These are phyloP conservation scores for Intellagama lesueurii DNA, from an alignment of 2,797 vertebrate species.

Conservation along the genomic window DNA sequence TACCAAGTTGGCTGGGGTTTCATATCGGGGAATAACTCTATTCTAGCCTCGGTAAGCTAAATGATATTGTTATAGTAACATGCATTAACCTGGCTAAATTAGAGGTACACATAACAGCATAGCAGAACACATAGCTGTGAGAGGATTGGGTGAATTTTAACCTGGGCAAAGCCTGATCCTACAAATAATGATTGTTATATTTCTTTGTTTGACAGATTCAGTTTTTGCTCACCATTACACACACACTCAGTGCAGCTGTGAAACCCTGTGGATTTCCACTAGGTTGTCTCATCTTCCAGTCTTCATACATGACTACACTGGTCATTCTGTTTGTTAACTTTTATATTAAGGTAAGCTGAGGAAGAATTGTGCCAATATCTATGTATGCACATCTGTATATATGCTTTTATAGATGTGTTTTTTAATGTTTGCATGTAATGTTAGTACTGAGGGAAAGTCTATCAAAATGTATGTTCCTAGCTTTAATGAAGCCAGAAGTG, in stretches of 20 bases:
- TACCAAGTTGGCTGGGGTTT: not conserved
- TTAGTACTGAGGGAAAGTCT: not conserved
- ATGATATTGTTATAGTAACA: not conserved
- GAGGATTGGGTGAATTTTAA: not conserved
- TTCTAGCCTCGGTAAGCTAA: not conserved
- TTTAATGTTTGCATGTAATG: not conserved
- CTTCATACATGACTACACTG: conserved; percentile 87
- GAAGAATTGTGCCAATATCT: not conserved
- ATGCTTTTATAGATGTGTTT: not conserved
- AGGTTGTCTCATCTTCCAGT: conserved; percentile 89
- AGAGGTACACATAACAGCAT: too few relatives aligned
- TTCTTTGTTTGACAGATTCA: conserved; percentile 78
- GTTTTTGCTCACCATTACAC: conserved; percentile 86
- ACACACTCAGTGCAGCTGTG: conserved; percentile 85
- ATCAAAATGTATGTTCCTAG: not conserved
- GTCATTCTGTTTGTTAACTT: conserved; percentile 89
- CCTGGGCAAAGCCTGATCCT: not conserved
- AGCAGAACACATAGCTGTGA: not conserved
- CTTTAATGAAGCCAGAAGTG: not conserved
- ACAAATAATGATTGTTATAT: not conserved
- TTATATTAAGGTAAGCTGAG: conserved; percentile 83
- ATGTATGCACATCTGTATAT: not conserved
- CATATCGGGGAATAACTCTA: too few relatives aligned
- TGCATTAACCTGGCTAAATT: not conserved
- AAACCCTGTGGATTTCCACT: conserved; percentile 87